Base-by-base conservation (phyloP, 2,113 vertebrate genomes). In the Tachycineta bicolor region DNA sequence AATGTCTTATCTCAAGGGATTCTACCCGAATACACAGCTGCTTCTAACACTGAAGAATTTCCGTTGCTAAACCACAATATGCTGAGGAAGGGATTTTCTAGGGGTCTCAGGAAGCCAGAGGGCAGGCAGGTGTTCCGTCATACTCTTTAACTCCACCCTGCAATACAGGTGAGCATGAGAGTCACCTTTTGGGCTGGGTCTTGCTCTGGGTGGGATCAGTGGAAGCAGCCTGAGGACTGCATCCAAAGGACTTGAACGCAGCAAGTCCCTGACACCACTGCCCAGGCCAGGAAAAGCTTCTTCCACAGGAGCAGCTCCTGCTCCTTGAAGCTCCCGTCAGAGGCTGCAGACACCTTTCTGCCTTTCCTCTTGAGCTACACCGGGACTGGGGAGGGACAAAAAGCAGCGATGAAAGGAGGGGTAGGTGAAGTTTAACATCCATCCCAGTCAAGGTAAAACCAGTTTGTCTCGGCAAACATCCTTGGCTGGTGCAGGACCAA, bases 1-100 rank as follows among this genome's bases (percentile, higher is more conserved):
- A 91, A 34, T 69, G 52, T 25, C 63, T 79, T 44, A 24, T 29
- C 90, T 67, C 87, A 52, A 81, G 63, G 71, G 73, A 65, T 88
- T 39, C 89, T 89, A 82, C n/a, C 56, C 2, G 0, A 93, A 89
- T 53, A 80, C 3, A 2, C n/a, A 67, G 34, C 67, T 78, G 85
- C 82, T 41, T 18, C 56, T 69, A 68, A 89, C 46, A 34, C 75
- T 70, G 62, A 69, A 64, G 65, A 71, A 44, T 50, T 47, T 90
- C 91, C 11, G 37, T 67, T 87, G 69, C 77, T 94, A 67, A 95
- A 95, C 95, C 82, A 87, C 83, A 62, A 16, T 79, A 59, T 41
- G 69, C 70, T 43, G 22, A 43, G 83, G 65, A 56, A 84, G 50
- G n/a, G 83, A 41, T 77, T 71, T 83, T 56, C 78, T 53, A 47